Percentiles rank a stretch among this genome's conserved stretches.
Evolutionary conservation across 2,797 vertebrate species (phyloP).

Genomic region (Bryconaethiops microstoma): DNA sequence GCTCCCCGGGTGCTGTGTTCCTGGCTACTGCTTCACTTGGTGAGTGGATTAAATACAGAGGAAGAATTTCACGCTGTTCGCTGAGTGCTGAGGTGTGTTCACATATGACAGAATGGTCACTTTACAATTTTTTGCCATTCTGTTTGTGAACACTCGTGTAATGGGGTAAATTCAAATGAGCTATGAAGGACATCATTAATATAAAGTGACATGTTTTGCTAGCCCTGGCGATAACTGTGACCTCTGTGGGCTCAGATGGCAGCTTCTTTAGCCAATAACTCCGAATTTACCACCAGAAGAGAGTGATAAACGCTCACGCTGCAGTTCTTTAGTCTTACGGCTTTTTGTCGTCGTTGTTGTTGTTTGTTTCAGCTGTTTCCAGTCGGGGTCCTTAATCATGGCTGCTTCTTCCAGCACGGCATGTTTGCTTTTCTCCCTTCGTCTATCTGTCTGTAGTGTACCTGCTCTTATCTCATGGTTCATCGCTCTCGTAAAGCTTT

Average conservation of each 20-base stretch:
- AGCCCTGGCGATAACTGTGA: no score
- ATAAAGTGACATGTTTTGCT: background rate
- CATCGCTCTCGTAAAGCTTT: slow-evolving; percentile 63
- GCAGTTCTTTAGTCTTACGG: background rate
- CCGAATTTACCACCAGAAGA: background rate
- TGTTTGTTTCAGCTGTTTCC: background rate
- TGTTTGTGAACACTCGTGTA: no score
- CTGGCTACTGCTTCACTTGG: no score
- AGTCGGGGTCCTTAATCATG: background rate
- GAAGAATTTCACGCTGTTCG: no score
- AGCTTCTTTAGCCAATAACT: background rate
- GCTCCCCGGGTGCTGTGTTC: no score
- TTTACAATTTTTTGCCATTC: no score
- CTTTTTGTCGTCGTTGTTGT: background rate
- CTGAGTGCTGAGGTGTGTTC: no score
- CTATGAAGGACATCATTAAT: background rate
- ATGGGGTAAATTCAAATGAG: no score
- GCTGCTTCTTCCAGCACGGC: slow-evolving; percentile 26
- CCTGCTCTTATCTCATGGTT: slow-evolving; percentile 65
- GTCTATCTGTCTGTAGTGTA: slow-evolving; percentile 55
- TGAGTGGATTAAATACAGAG: no score
- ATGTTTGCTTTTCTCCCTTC: slow-evolving; percentile 44
- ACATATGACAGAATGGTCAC: no score
- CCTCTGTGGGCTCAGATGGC: background rate
- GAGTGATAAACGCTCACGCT: background rate